Evolutionary conservation across 2,888 invertebrate genomes (phyloP).

Genomic region (Melinaea menophilus): DNA sequence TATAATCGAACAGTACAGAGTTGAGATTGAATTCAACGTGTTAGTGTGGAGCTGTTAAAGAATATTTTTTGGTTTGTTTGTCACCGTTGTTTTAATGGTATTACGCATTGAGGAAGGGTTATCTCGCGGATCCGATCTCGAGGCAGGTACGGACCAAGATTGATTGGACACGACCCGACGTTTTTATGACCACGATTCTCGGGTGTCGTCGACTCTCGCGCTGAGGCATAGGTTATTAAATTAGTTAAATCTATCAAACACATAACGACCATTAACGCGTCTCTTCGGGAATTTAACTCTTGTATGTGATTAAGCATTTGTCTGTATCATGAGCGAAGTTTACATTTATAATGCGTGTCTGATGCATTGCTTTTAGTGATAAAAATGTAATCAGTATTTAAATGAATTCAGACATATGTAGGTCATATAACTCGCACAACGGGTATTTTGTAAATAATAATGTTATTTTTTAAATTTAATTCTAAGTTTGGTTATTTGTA

Average conservation of each 20-base stretch:
- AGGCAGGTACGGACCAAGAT: constrained; percentile 71
- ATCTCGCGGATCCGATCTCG: constrained; percentile 70
- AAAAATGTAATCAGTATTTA: constrained; percentile 1
- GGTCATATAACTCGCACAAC: background rate
- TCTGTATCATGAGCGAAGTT: constrained; percentile 19
- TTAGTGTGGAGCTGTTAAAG: constrained; percentile 69
- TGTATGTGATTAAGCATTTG: constrained; percentile 14
- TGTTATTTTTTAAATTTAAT: background rate
- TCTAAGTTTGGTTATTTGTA: background rate
- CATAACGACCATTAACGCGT: constrained; percentile 55
- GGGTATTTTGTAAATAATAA: background rate
- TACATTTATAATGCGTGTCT: constrained; percentile 7
- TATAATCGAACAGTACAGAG: constrained; percentile 41
- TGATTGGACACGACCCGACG: constrained; percentile 71
- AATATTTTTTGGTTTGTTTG: constrained; percentile 75
- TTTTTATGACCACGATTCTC: constrained; percentile 67
- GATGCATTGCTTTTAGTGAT: background rate
- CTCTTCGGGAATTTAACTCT: constrained; percentile 25
- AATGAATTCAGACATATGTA: constrained; percentile 1
- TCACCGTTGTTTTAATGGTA: constrained; percentile 79
- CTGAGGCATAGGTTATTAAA: constrained; percentile 69
- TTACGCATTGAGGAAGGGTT: constrained; percentile 76
- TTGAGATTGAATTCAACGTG: constrained; percentile 35
- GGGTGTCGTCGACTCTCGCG: constrained; percentile 68
- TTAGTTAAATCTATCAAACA: constrained; percentile 63